Evolutionary conservation across 2,113 vertebrate species (phyloP), one percentile per base, ranked within the genome.

Genomic region (Anarhynchus alexandrinus): DNA sequence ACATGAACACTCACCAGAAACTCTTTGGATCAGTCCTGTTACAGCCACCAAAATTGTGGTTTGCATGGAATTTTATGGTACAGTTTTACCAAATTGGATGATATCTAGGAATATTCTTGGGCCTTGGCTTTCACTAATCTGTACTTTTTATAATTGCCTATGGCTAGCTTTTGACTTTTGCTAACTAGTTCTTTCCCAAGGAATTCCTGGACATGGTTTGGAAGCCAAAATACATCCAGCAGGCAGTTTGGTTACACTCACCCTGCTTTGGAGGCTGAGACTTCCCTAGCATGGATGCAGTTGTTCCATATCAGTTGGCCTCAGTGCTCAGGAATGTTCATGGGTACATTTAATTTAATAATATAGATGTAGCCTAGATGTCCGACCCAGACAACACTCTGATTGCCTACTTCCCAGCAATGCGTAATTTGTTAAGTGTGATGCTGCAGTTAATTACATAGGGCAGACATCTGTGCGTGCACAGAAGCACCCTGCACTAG

Each of bases 331-430:
- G 49, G 67, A 94, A 88, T 74, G 54, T 73, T 88, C 36, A 43
- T 61, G 40, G n/a, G 29, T 51, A 25, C 30, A 38, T 80, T 94
- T 83, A 72, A 57, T 93, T 86, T 32, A 77, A 43, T 27, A 62
- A 32, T 78, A 74, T 6, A 89, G 71, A 73, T 92, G 40, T 29
- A 92, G 58, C 66, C 88, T 86, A 61, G 82, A 95, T 86, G 82
- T 88, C 74, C 3, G 4, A 70, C 27, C 14, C 67, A 92, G 76
- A 83, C 85, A 94, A 58, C 27, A 16, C 8, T 42, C 42, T 86
- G 74, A 76, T 65, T 69, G 47, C 58, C 43, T 36, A 38, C 65
- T 90, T 92, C 66, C 85, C 79, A 95, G 91, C 57, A 90, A 83
- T 38, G 65, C 2, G 3, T 83, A 80, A 88, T 88, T 86, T 89